Base-by-base conservation (phyloP, 2,888 invertebrate genomes). In the Volucella zonaria region DNA sequence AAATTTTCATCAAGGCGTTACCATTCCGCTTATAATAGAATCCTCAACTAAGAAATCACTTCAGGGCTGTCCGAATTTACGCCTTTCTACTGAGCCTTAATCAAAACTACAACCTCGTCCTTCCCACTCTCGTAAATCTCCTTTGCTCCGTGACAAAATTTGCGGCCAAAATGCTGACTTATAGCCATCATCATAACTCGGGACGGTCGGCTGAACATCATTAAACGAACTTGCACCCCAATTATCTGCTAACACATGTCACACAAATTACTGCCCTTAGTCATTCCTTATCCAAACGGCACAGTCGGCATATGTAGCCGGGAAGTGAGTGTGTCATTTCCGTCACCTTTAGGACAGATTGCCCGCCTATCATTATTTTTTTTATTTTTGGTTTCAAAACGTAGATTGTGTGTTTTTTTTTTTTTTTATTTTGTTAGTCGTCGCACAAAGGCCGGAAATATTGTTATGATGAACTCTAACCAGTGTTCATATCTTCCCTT, bases 401-500 rank as follows among this genome's bases (percentile, higher is more conserved):
- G 31, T 47, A 43, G 15, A 68, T 18, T 78, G 75, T 71, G 18
- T 59, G 43, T 52, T 51, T 31, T 10, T 49, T 18, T 64, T 23
- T 23, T 45, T 52, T 51, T 31, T 10, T 49, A 14, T 64, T 23
- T 43, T 23, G 14, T 23, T 23, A 38, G 43, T 23, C 12, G n/a
- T 51, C 9, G 18, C 2, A 23, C 18, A 23, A 58, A 38, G 54
- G 47, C 54, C 56, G 70, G 56, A 76, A 71, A 75, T 59, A 66
- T 61, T 80, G 71, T 83, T 66, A 76, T 76, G 66, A 76, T 67
- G 67, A 80, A 80, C 64, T 51, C 59, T 75, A 64, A n/a, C 56
- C 68, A 66, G 43, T 54, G 47, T 45, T 80, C 51, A 80, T 54
- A 70, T 83, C 73, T 64, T 74, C 70, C 45, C 79, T 23, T 23